Conservation (phyloP, 2,113 vertebrate genomes). For the Spea bombifrons region DNA sequence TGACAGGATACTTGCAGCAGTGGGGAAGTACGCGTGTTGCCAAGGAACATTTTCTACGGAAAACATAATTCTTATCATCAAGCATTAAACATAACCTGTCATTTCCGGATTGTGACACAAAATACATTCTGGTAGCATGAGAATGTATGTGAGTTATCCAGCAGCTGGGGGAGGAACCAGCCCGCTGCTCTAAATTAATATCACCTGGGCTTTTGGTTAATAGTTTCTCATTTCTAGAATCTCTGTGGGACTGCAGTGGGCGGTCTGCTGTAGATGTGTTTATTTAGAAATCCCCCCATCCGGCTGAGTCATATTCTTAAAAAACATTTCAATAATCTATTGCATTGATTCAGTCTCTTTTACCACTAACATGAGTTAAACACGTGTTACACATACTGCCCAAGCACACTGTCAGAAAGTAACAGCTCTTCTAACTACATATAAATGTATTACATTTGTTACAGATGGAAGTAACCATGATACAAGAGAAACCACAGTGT, state of each 20-base stretch:
- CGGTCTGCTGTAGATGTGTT: conserved; percentile 26
- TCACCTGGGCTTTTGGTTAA: conserved; percentile 44
- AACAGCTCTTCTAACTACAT: no score
- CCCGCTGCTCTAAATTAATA: conserved; percentile 37
- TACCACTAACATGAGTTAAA: not conserved
- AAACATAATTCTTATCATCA: conserved; percentile 8
- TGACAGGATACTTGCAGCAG: not conserved
- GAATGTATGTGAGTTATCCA: conserved; percentile 27
- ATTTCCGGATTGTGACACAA: conserved; percentile 30
- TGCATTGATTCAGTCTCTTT: not conserved
- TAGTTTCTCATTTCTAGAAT: conserved; percentile 44
- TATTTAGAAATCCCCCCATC: conserved; percentile 38
- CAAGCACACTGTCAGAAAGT: not conserved
- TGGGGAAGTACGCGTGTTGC: conserved; percentile 3
- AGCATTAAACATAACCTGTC: conserved; percentile 20
- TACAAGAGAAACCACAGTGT: no score
- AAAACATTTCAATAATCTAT: conserved; percentile 11
- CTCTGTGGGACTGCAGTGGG: conserved; percentile 38
- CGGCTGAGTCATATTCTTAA: conserved; percentile 39
- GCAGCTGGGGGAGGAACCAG: conserved; percentile 36
- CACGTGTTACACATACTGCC: not conserved
- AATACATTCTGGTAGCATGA: conserved; percentile 36
- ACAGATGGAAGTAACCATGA: no score
- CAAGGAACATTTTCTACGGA: conserved; percentile 22
- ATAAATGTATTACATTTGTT: no score